Conservation (phyloP, 2,888 invertebrate genomes). For the Orthosia gothica region DNA sequence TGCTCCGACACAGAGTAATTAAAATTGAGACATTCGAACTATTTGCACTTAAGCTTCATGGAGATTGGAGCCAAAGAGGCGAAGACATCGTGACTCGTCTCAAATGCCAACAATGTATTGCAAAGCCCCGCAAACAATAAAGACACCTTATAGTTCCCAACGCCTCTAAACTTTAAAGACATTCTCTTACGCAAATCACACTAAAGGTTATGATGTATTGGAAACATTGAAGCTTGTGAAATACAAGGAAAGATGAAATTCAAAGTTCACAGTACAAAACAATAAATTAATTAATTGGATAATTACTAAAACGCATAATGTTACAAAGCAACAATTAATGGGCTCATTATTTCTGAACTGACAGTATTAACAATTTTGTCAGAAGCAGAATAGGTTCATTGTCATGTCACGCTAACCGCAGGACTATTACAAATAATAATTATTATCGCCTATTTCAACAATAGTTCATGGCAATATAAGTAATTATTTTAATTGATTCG, state of each 20-base stretch:
- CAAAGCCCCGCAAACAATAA: conserved; percentile 48
- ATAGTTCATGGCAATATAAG: conserved; percentile 55
- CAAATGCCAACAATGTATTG: conserved; percentile 71
- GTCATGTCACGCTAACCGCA: conserved; percentile 36
- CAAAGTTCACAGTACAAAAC: conserved; percentile 13
- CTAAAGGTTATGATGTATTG: conserved; percentile 55
- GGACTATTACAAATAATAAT: conserved; percentile 40
- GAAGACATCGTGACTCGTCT: conserved; percentile 69
- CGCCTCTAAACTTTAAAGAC: conserved; percentile 58
- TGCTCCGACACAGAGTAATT: conserved; percentile 18
- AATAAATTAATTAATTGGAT: background rate
- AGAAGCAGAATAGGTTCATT: conserved; percentile 19
- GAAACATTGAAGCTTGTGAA: conserved; percentile 28
- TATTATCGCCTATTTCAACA: conserved; percentile 44
- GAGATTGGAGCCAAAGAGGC: conserved; percentile 59
- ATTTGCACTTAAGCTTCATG: conserved; percentile 62
- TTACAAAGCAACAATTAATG: conserved; percentile 30
- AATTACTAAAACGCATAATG: conserved; percentile 18
- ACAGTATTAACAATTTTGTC: conserved; percentile 13
- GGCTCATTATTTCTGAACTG: conserved; percentile 14
- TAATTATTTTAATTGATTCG: conserved; percentile 57
- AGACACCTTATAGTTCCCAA: conserved; percentile 49
- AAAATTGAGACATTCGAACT: conserved; percentile 48
- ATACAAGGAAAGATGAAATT: conserved; percentile 18
- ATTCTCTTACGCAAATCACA: conserved; percentile 57